phyloP scores from a whole-genome alignment of 2,888 invertebrate species.

The Willowsia nigromaculata region DNA sequence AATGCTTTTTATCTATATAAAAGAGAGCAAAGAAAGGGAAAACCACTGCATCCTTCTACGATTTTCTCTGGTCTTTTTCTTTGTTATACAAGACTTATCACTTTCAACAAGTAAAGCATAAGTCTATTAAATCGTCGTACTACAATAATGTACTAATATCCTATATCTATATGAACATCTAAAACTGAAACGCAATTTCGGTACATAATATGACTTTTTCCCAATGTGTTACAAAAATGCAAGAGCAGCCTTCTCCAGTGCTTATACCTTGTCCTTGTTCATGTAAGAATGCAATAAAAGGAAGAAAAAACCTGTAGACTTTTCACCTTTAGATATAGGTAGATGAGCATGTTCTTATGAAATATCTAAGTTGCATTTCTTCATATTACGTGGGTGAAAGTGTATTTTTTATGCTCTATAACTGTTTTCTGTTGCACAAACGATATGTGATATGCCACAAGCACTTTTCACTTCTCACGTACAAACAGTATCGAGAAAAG shows the following conservation, averaged over 20 bases:
- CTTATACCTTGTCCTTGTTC: too few species aligned
- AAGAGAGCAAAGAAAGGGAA: constrained; percentile 28
- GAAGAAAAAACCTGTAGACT: too few species aligned
- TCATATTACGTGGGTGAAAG: background rate
- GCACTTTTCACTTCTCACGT: constrained; percentile 52
- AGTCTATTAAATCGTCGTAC: background rate
- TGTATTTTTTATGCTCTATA: background rate
- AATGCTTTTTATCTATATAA: too few species aligned
- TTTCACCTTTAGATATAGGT: too few species aligned
- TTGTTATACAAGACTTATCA: background rate
- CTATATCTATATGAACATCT: too few species aligned
- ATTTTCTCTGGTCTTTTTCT: background rate
- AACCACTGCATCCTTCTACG: background rate
- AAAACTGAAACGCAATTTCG: too few species aligned
- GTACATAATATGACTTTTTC: too few species aligned
- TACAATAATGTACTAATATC: too few species aligned
- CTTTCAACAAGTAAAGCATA: constrained; percentile 18
- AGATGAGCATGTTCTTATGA: too few species aligned
- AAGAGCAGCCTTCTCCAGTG: too few species aligned
- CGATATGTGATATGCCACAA: constrained; percentile 31
- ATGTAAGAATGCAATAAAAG: too few species aligned
- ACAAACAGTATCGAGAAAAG: constrained; percentile 49
- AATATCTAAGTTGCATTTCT: background rate
- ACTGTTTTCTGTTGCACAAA: background rate
- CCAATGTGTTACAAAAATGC: too few species aligned